A percentile compares a stretch with the other conserved stretches of the same genome.
Evolutionary conservation across 1,140 invertebrate species (phyloP).

Genomic region (Bactericera cockerelli): DNA sequence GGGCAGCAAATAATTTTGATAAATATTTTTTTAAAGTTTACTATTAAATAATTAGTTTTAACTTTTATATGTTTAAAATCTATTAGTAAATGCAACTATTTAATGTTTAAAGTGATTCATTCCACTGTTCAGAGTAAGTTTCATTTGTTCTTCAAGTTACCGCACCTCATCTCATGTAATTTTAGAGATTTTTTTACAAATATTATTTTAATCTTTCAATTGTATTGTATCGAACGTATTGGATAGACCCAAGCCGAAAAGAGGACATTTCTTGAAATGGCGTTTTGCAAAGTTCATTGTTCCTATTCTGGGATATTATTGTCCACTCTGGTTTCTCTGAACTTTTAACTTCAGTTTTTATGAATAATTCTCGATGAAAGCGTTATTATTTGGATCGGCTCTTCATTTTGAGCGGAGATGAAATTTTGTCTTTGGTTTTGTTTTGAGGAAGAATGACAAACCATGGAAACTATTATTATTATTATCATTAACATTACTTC

Average conservation of each 20-base stretch:
- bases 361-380: not conserved
- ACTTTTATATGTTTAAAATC: constrained; percentile 23
- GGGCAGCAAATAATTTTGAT: constrained; percentile 23
- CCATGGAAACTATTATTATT: too few species aligned
- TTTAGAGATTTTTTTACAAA: constrained; percentile 8
- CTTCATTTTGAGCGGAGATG: too few species aligned
- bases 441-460: too few species aligned
- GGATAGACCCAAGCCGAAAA: constrained; percentile 29
- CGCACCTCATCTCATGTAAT: constrained; percentile 9
- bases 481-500: too few species aligned
- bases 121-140: not conserved
- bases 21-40: constrained; percentile 16
- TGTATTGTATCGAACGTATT: constrained; percentile 21
- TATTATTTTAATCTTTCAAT: constrained; percentile 9
- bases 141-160: constrained; percentile 5
- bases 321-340: not conserved
- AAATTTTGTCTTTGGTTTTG: too few species aligned
- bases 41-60: constrained; percentile 20
- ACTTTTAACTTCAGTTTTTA: not conserved
- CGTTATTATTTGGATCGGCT: not conserved
- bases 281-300: constrained; percentile 30
- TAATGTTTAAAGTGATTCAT: constrained; percentile 13
- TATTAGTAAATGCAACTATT: constrained; percentile 17
- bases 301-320: constrained; percentile 20
- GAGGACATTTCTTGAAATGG: constrained; percentile 26